Evolutionary conservation across 1,140 invertebrate genomes (phyloP).

Genomic region (Procambarus virginalis): DNA sequence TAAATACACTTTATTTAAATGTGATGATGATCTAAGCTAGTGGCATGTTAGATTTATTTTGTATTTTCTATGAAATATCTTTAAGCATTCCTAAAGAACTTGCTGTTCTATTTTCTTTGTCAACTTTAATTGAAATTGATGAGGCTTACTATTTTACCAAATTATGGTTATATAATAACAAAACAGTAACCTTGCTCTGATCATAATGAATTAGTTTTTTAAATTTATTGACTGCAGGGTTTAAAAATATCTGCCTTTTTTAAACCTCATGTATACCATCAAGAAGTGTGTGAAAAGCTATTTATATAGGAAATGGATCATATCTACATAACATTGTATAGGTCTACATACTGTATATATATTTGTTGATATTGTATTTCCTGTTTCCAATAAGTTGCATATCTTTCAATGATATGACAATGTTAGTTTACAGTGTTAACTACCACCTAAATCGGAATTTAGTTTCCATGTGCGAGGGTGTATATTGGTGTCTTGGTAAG

Average conservation of each 20-base stretch:
- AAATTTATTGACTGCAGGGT: not conserved
- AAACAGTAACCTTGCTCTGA: not conserved
- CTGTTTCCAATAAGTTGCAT: not conserved
- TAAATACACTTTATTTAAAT: not conserved
- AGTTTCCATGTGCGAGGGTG: not conserved
- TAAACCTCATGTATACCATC: not conserved
- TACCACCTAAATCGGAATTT: not conserved
- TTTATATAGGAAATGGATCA: not conserved
- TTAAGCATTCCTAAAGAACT: not conserved
- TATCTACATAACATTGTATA: not conserved
- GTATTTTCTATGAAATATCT: not conserved
- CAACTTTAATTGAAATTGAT: too few species aligned
- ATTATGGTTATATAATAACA: not conserved
- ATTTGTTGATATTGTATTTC: not conserved
- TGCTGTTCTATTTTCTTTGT: too few species aligned
- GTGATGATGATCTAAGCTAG: not conserved
- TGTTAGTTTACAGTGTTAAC: not conserved
- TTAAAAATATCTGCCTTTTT: too few species aligned
- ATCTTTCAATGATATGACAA: not conserved
- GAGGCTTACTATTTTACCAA: not conserved
- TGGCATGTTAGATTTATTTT: not conserved
- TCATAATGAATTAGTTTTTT: not conserved
- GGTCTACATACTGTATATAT: constrained; percentile 1
- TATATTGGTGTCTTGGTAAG: not conserved
- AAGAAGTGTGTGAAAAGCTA: not conserved